Conservation (phyloP, 1,140 invertebrate genomes). For the Tenebrio molitor region DNA sequence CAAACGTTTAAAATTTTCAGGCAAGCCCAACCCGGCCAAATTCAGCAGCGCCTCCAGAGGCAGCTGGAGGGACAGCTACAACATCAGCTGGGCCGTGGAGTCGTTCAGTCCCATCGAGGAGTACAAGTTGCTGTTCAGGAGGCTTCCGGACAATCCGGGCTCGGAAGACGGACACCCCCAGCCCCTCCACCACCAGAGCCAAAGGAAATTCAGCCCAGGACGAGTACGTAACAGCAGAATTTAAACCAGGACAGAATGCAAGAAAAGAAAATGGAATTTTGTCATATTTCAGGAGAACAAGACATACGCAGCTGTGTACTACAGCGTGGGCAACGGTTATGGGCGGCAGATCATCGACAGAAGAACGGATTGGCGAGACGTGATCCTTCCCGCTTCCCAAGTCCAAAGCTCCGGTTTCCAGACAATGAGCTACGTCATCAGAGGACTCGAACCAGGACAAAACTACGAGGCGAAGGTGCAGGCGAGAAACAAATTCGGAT, state of each 20-base stretch:
- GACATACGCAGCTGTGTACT: constrained; percentile 58
- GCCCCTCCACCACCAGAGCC: constrained; percentile 67
- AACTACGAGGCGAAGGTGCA: constrained; percentile 76
- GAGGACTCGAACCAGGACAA: constrained; percentile 70
- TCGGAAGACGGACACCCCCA: constrained; percentile 66
- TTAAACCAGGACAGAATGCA: no score
- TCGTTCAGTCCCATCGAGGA: constrained; percentile 76
- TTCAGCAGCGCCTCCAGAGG: constrained; percentile 75
- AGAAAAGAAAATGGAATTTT: no score
- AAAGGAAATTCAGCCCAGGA: constrained; percentile 57
- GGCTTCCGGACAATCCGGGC: constrained; percentile 69
- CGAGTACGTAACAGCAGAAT: constrained; percentile 49
- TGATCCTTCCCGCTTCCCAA: constrained; percentile 70
- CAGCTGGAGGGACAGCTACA: constrained; percentile 75
- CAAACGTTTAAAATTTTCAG: constrained; percentile 51
- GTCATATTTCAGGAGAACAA: constrained; percentile 60
- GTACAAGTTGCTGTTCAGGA: constrained; percentile 75
- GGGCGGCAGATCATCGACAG: constrained; percentile 60
- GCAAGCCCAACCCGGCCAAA: constrained; percentile 73
- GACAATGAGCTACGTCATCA: constrained; percentile 73
- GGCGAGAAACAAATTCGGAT: constrained; percentile 75
- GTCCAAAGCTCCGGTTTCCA: constrained; percentile 66
- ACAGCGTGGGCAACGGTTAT: constrained; percentile 59
- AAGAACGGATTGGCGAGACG: constrained; percentile 73
- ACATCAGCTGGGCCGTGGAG: constrained; percentile 77